Conservation (phyloP, 2,888 invertebrate genomes). For the Campoplex nolae region DNA sequence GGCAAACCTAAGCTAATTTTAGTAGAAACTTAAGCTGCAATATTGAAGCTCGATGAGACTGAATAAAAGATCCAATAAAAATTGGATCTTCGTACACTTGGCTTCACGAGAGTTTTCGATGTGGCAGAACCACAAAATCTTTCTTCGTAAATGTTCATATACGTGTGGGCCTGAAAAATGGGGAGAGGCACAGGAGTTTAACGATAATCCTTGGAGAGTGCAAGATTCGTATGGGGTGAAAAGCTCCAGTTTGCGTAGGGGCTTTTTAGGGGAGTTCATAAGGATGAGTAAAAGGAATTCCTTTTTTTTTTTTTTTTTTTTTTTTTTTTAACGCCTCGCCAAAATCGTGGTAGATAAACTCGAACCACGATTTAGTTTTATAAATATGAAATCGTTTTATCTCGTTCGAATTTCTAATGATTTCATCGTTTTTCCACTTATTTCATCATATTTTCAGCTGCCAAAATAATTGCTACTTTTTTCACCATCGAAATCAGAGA, state of each 20-base stretch:
- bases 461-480: no score
- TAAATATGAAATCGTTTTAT: conserved; percentile 16
- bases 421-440: background rate
- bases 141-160: background rate
- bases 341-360: background rate
- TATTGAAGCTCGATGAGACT: background rate
- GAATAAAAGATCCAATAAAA: conserved; percentile 5
- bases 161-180: conserved; percentile 75
- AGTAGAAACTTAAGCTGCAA: background rate
- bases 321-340: conserved; percentile 3
- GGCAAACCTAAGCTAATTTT: background rate
- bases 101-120: background rate
- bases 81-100: background rate
- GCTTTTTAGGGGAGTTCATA: background rate
- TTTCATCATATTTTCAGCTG: background rate
- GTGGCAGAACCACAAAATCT: background rate
- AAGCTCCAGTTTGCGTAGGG: conserved; percentile 69
- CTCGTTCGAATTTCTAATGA: background rate
- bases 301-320: background rate
- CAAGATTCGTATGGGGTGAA: conserved; percentile 50
- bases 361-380: background rate
- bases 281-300: conserved; percentile 3
- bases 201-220: conserved; percentile 65
- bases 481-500: no score
- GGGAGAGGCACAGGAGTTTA: conserved; percentile 82